Conservation (phyloP, 2,797 vertebrate species). For the Hippocampus kuda region DNA sequence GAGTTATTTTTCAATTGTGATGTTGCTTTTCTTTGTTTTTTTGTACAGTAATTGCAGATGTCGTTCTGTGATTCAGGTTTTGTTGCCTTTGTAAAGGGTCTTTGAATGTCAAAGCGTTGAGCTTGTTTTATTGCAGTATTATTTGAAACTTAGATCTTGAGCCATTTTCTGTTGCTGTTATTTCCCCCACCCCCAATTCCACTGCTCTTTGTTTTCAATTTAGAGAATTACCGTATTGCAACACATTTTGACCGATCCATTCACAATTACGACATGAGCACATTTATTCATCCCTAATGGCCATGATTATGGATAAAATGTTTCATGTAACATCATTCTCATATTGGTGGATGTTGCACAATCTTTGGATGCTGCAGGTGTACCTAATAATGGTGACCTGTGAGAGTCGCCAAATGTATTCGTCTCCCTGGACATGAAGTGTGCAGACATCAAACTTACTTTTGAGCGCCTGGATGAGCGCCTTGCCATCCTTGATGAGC, state of each 20-base stretch:
- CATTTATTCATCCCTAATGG: no score
- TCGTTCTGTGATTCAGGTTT: no score
- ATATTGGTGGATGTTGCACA: background rate
- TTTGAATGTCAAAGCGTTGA: no score
- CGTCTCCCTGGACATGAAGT: background rate
- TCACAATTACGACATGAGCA: no score
- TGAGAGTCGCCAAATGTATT: background rate
- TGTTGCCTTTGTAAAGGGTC: no score
- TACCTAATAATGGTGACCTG: no score
- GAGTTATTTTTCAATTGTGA: background rate
- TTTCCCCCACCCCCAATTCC: no score
- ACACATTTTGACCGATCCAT: background rate
- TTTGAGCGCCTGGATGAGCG: constrained; percentile 71
- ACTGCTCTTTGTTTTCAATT: no score
- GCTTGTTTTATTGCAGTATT: no score
- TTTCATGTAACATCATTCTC: background rate
- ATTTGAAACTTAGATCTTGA: no score
- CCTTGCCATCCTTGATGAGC: constrained; percentile 76
- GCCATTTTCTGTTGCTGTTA: no score
- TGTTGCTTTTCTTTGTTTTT: background rate
- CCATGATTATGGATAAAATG: background rate
- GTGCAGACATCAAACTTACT: constrained; percentile 53
- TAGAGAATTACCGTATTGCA: background rate
- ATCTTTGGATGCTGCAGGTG: background rate
- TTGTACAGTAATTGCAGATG: no score